These are phyloP conservation scores for Sylvietta virens DNA, from an alignment of 2,113 vertebrate genomes.

Conservation along the genomic window DNA sequence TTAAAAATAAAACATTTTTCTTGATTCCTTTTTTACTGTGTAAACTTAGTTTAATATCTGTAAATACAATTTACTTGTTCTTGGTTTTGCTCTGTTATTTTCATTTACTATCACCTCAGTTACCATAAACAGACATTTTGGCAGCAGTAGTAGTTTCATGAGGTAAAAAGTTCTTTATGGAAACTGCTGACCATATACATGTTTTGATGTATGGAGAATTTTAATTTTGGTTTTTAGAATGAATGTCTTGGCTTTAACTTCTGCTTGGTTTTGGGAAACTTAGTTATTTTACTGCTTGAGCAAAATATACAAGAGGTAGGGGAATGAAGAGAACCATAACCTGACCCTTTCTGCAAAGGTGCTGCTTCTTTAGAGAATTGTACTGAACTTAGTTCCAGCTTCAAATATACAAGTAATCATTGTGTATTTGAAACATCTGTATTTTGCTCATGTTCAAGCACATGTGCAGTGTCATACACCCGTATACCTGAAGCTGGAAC, in stretches of 20 bases:
- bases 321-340: background rate
- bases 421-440: conserved; percentile 38
- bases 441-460: background rate
- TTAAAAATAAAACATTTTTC: background rate
- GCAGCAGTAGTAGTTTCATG: background rate
- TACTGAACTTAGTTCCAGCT: background rate
- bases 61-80: background rate
- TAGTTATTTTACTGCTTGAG: background rate
- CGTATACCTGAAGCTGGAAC: background rate
- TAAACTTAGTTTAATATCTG: background rate
- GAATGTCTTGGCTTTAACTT: conserved; percentile 4
- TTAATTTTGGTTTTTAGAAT: conserved; percentile 6
- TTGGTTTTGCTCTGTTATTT: background rate
- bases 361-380: conserved; percentile 11
- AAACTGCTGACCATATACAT: background rate
- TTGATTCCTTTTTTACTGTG: background rate
- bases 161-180: background rate
- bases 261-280: conserved; percentile 14
- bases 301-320: background rate
- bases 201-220: background rate
- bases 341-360: background rate
- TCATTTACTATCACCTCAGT: background rate
- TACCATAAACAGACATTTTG: background rate
- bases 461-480: background rate
- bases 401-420: conserved; percentile 23